Percentiles rank a stretch among this genome's conserved stretches.
phyloP scores from a whole-genome alignment of 2,888 invertebrate genomes.

The Acanthosepion pharaonis region DNA sequence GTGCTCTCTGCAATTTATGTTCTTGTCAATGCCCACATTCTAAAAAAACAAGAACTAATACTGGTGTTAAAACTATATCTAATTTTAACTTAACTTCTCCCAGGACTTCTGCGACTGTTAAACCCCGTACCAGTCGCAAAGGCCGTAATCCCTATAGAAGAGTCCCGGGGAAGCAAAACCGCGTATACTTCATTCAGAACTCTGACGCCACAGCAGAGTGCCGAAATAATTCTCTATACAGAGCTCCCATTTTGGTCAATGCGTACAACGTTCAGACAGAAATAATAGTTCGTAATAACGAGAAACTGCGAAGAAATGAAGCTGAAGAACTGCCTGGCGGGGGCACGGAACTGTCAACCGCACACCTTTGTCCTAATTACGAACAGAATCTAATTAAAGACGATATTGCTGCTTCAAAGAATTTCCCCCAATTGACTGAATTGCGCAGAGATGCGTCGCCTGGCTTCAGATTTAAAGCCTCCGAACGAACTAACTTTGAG shows the following conservation, averaged over 20 bases:
- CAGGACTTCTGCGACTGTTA: background rate
- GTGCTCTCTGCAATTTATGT: no score
- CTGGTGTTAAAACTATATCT: background rate
- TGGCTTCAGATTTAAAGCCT: background rate
- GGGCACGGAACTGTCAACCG: fast-evolving
- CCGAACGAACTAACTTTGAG: background rate
- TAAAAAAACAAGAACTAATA: no score
- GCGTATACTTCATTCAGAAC: background rate
- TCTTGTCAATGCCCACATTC: no score
- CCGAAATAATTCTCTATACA: background rate
- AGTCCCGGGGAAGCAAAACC: background rate
- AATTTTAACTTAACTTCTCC: background rate
- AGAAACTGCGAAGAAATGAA: background rate
- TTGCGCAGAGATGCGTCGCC: background rate
- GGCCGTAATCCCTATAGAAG: background rate
- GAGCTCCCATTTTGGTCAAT: background rate
- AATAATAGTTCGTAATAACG: background rate
- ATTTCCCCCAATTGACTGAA: background rate
- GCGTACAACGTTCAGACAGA: background rate
- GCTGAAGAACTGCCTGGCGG: background rate
- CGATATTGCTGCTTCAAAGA: background rate
- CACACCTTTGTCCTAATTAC: background rate
- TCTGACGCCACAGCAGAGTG: background rate
- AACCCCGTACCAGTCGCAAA: background rate
- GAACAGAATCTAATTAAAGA: background rate